Conservation (phyloP, 2,113 vertebrate species). For the Tricholaema leucomelas region DNA sequence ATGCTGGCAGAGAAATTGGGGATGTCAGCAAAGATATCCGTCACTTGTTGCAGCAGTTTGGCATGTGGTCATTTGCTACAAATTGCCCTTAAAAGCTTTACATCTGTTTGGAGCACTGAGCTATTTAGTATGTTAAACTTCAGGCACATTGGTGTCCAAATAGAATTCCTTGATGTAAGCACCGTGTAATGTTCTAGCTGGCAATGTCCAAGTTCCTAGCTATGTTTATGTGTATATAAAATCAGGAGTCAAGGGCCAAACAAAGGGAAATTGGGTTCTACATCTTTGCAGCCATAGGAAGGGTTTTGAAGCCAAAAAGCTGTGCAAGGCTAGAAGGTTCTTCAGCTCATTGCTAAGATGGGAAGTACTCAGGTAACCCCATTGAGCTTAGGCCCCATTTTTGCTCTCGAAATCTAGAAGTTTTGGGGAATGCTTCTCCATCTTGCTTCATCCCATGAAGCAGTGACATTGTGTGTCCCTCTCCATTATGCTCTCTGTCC, state of each 20-base stretch:
- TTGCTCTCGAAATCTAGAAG: neutral
- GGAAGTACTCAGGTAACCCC: neutral
- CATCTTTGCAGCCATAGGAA: neutral
- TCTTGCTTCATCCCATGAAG: neutral
- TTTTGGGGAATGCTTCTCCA: neutral
- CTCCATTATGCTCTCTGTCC: fast-evolving
- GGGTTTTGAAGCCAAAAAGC: neutral
- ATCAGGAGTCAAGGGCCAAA: neutral
- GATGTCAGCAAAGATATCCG: neutral
- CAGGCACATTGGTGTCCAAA: neutral
- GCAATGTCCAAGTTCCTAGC: fast-evolving
- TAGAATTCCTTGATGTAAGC: neutral
- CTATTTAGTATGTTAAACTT: neutral
- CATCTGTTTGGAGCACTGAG: neutral
- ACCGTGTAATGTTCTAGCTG: neutral
- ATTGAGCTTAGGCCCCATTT: neutral
- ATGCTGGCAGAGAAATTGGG: conserved; percentile 2
- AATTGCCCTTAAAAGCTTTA: neutral
- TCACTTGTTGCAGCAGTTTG: neutral
- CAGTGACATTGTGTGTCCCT: fast-evolving
- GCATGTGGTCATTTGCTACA: neutral
- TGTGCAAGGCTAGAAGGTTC: neutral
- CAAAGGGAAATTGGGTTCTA: neutral
- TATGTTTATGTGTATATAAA: fast-evolving
- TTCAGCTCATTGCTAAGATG: neutral